Base-by-base conservation (phyloP, 1,140 invertebrate genomes). In the Vanessa tameamea region DNA sequence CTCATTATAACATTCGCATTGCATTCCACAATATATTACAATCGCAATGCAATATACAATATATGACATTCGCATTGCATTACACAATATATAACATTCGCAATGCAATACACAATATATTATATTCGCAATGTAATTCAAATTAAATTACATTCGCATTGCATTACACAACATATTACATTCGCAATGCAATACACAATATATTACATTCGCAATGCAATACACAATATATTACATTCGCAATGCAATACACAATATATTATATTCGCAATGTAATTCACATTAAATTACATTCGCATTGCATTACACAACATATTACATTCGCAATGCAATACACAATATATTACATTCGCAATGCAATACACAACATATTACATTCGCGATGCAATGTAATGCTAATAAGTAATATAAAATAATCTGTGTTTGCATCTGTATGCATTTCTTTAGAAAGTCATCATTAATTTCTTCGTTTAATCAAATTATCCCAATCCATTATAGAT, bases 41-140 rank as follows among this genome's bases (percentile, higher is more conserved):
- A 43, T 67, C 26, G 65, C 65, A 64, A 16, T 12, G 63, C 63
- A 20, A 64, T 4, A 55, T 6, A 23, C 13, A 57, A 16, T 16
- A 50, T 50, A 50, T 63, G 63, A 64, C 57, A 63, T 70, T 70
- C 69, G 69, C 69, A 63, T 8, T 63, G 57, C 69, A 31, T 5
- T 15, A 12, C 47, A 13, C 7, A 13, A 15, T 7, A 48, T 48
- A 48, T 48, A 1, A 48, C 47, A 48, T 48, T 48, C 47, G 47
- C 47, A 48, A 9, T 48, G 47, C 47, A 15, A 48, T 15, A 15
- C 47, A 48, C 47, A 66, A 15, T 15, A 67, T 53, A 48, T 48
- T 13, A 48, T 4, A 48, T 48, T 48, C 47, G 47, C 47, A 48
- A 9, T 48, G 47, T 4, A 15, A 48, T 14, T 1, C 47, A 48